These are phyloP conservation scores for Drosophila novamexicana DNA, from an alignment of 1,140 invertebrate species.

Conservation along the genomic window DNA sequence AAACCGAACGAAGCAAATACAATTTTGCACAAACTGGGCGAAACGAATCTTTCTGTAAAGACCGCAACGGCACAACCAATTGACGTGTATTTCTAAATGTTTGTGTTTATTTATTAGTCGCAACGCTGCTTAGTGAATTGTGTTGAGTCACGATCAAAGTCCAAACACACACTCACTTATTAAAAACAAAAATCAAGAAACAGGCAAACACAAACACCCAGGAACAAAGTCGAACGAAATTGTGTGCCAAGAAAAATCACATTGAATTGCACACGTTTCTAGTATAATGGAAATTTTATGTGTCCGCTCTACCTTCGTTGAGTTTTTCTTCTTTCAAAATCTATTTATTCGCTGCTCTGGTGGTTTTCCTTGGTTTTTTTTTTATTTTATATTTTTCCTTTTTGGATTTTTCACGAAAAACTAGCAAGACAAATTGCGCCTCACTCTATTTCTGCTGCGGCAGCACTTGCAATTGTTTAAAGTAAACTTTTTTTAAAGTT, in stretches of 20 bases:
- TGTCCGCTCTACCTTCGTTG: slow-evolving; percentile 60
- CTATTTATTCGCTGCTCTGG: slow-evolving; percentile 15
- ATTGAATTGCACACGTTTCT: slow-evolving; percentile 51
- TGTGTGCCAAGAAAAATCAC: slow-evolving; percentile 64
- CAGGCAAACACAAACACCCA: slow-evolving; percentile 36
- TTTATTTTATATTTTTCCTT: background rate
- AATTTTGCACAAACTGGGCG: slow-evolving; percentile 18
- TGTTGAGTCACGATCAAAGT: slow-evolving; percentile 80
- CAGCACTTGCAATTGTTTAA: slow-evolving; percentile 17
- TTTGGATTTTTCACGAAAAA: slow-evolving; percentile 41
- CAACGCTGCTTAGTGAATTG: slow-evolving; percentile 48
- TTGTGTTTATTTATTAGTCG: slow-evolving; percentile 53
- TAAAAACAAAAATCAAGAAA: slow-evolving; percentile 35
- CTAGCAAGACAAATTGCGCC: slow-evolving; percentile 37
- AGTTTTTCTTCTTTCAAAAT: slow-evolving; percentile 22
- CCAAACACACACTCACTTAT: slow-evolving; percentile 46
- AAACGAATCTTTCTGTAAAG: slow-evolving; percentile 10
- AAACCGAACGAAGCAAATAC: background rate
- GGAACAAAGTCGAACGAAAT: slow-evolving; percentile 66
- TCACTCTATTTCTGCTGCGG: slow-evolving; percentile 46
- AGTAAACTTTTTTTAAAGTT: background rate
- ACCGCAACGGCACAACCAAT: slow-evolving; percentile 14
- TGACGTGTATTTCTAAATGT: slow-evolving; percentile 43
- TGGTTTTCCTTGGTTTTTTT: slow-evolving; percentile 21
- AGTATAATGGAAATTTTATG: slow-evolving; percentile 78